These are phyloP conservation scores for Acleris sparsana DNA, from an alignment of 2,888 invertebrate genomes.

Conservation along the genomic window DNA sequence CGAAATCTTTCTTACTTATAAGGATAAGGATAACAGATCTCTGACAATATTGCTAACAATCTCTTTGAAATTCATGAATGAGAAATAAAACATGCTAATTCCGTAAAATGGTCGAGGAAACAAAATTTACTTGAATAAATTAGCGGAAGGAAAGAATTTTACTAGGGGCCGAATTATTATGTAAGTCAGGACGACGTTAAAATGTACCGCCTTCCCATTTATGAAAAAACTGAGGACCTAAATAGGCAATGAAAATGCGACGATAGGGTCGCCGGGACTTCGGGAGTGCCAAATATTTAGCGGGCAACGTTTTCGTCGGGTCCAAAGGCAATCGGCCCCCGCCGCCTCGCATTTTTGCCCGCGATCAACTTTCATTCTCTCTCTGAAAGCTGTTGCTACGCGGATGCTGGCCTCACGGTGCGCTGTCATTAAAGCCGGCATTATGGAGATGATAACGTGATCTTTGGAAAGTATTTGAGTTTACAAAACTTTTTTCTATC, in stretches of 20 bases:
- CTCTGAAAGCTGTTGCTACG: constrained; percentile 79
- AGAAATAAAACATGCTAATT: constrained; percentile 63
- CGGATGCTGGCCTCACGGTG: constrained; percentile 76
- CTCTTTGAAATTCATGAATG: constrained; percentile 62
- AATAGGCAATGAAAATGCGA: constrained; percentile 47
- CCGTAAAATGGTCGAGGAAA: constrained; percentile 54
- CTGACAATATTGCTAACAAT: constrained; percentile 59
- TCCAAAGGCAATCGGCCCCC: constrained; percentile 45
- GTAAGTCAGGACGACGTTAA: constrained; percentile 43
- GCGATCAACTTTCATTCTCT: constrained; percentile 80
- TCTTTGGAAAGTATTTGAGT: constrained; percentile 76
- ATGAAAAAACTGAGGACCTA: constrained; percentile 47
- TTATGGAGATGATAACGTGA: constrained; percentile 78
- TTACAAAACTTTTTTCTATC: constrained; percentile 56
- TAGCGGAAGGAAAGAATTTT: constrained; percentile 48
- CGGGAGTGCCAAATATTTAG: constrained; percentile 61
- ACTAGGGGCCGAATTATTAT: constrained; percentile 43
- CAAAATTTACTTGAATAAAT: constrained; percentile 59
- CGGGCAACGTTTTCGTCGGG: constrained; percentile 59
- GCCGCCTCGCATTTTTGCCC: constrained; percentile 65
- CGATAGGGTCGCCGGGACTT: constrained; percentile 37
- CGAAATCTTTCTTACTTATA: constrained; percentile 49
- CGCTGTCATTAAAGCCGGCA: constrained; percentile 74
- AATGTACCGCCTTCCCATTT: constrained; percentile 39
- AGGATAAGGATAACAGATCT: constrained; percentile 51